Percentiles rank a stretch among this genome's conserved stretches.
These are phyloP conservation scores for Sciurus vulgaris DNA, from an alignment of 2,797 vertebrate genomes.

Conservation along the genomic window DNA sequence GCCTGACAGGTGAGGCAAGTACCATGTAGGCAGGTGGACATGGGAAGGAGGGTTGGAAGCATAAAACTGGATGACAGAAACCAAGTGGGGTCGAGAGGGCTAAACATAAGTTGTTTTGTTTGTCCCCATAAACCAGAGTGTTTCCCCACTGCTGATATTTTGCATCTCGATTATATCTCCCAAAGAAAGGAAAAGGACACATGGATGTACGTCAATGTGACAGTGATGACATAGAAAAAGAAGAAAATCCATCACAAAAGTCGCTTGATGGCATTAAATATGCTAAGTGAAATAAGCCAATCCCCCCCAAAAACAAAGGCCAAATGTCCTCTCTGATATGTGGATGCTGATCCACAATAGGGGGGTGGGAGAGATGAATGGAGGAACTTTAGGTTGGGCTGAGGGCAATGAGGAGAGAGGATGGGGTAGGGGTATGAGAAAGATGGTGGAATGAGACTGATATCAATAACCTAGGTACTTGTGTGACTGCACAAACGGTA, in stretches of 20 bases:
- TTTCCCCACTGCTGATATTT: not conserved
- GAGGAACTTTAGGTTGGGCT: no score
- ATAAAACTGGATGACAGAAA: not conserved
- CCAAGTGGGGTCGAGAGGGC: not conserved
- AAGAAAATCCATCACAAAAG: not conserved
- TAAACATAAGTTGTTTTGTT: not conserved
- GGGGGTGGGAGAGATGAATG: no score
- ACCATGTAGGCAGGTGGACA: rapidly evolving
- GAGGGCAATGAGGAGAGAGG: no score
- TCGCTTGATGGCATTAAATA: not conserved
- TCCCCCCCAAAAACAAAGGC: no score
- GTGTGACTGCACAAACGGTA: no score
- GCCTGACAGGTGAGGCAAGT: not conserved
- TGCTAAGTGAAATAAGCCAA: no score
- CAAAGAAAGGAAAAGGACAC: not conserved
- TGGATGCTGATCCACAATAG: no score
- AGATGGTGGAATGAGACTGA: no score
- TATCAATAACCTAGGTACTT: no score
- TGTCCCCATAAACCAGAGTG: not conserved
- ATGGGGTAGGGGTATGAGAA: no score
- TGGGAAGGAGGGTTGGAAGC: not conserved
- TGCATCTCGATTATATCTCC: not conserved
- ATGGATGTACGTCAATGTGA: not conserved
- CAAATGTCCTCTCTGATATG: no score
- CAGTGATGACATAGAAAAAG: not conserved